A percentile compares a stretch with the other conserved stretches of the same genome.
Evolutionary conservation across 2,797 vertebrate genomes (phyloP).

Genomic region (Gila robusta): DNA sequence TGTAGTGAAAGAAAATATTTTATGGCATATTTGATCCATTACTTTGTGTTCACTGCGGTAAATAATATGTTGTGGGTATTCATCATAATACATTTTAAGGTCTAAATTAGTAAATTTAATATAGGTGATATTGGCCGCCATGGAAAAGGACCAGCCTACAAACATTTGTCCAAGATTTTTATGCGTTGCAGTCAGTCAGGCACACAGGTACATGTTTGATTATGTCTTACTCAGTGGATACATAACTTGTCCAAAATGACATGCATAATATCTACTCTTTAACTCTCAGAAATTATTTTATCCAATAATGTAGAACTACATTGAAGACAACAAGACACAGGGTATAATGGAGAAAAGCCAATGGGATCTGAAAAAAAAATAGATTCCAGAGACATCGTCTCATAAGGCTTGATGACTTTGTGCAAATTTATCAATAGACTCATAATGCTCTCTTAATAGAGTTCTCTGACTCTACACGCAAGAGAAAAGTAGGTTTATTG

Average conservation of each 20-base stretch:
- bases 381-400: neutral
- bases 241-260: neutral
- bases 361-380: neutral
- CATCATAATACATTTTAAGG: neutral
- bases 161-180: neutral
- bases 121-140: neutral
- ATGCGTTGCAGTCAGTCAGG: neutral
- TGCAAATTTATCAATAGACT: neutral
- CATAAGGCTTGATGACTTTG: slow-evolving; percentile 9
- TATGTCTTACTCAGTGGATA: neutral
- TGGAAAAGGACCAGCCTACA: slow-evolving; percentile 3
- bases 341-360: neutral
- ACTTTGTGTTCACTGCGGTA: too few species aligned
- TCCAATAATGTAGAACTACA: slow-evolving; percentile 6
- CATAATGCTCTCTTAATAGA: too few species aligned
- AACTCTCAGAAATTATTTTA: too few species aligned
- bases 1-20: too few species aligned
- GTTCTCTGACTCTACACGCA: too few species aligned
- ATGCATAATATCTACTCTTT: neutral
- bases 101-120: neutral
- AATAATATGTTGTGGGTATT: neutral
- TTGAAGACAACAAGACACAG: neutral
- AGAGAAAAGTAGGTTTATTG: too few species aligned
- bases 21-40: too few species aligned
- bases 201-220: neutral